Base-by-base conservation (phyloP, 2,797 vertebrate genomes). In the Sebastes variabilis region DNA sequence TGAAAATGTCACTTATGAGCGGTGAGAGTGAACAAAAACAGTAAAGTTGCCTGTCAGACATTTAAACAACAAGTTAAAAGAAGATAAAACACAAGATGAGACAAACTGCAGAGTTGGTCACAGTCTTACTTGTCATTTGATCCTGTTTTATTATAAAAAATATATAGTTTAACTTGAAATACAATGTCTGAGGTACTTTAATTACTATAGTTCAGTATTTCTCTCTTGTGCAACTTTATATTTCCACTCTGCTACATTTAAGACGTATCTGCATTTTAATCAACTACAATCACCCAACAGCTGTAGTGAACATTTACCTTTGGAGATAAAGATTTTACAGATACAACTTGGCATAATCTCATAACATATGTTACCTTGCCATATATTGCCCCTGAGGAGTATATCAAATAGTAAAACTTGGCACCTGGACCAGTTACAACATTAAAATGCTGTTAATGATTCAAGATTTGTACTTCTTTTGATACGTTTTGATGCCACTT, bases 301-400 rank as follows among this genome's bases (percentile, higher is more conserved):
- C 10, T 58, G 16, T 36, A 2, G n/a, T 46, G n/a, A 62, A 80
- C 71, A 72, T 75, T 84, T 66, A 62, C 46, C 3, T 54, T 71
- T 14, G 29, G 25, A 79, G 66, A 84, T 32, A 69, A 77, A 80
- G 4, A 30, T 54, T 76, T 77, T 67, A 30, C 1, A 30, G 69
- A 56, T 1, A 56, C 18, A 56, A 52, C 12, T 8, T 55, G 27
- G n/a, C 9, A 36, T 64, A 49, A 55, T 52, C 12, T 52, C 10
- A 68, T 1, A 36, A 32, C 22, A 52, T 14, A 29, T 58, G 58
- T 30, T 24, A 20, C 8, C 14, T 65, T 16, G 8, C 18, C 9
- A n/a, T 18, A 62, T n/a, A 54, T 66, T 49, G 27, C 27, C 25
- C 6, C 22, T 20, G 46, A 9, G 22, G 25, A 49, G 20, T 16